These are phyloP conservation scores for Acanthornis magna DNA, from an alignment of 2,797 vertebrate genomes.

Conservation along the genomic window DNA sequence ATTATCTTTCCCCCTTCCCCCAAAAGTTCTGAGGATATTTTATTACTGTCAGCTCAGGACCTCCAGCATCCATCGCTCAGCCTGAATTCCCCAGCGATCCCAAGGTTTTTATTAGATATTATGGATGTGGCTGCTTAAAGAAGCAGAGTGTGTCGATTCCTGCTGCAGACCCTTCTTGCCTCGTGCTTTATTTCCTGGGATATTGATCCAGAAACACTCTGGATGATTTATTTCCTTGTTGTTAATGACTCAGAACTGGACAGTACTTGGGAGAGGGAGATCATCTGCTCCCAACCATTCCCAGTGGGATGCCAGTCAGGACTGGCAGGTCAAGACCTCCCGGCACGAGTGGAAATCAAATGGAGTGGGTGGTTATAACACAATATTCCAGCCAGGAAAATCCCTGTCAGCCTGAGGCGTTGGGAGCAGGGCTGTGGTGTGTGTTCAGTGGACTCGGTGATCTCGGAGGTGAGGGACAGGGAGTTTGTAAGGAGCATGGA, in stretches of 20 bases:
- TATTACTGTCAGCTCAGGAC: not conserved
- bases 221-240: not conserved
- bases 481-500: not conserved
- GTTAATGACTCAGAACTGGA: not conserved
- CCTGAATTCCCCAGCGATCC: not conserved
- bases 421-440: not conserved
- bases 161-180: not conserved
- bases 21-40: not conserved
- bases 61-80: not conserved
- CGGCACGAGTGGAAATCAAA: not conserved
- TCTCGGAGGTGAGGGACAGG: not conserved
- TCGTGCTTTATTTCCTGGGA: not conserved
- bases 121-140: not conserved
- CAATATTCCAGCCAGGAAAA: not conserved
- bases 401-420: fast-evolving
- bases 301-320: not conserved
- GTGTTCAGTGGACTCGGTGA: not conserved
- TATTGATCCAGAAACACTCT: not conserved
- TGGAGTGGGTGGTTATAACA: not conserved
- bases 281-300: not conserved
- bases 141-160: not conserved
- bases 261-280: not conserved
- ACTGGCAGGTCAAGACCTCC: not conserved
- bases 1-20: not conserved
- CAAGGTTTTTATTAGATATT: not conserved